Evolutionary conservation across 1,140 invertebrate genomes (phyloP).

Genomic region (Lasioglossum albipes): DNA sequence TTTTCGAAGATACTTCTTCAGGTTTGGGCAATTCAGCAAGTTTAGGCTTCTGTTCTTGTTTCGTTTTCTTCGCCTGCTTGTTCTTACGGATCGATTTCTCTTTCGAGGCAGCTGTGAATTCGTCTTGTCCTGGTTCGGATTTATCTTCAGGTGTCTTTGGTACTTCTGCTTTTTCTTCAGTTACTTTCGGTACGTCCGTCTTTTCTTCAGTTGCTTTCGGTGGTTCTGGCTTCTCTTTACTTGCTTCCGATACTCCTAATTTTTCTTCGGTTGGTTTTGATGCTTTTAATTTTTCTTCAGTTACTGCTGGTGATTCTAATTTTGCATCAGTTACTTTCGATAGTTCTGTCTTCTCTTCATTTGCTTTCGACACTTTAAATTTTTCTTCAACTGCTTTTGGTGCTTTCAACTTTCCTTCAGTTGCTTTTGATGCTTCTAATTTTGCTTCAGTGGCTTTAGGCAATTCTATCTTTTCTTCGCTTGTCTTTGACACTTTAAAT

Average conservation of each 20-base stretch:
- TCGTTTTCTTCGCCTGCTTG: conserved; percentile 16
- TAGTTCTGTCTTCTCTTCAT: conserved; percentile 4
- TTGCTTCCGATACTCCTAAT: background rate
- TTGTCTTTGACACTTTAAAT: background rate
- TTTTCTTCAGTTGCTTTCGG: background rate
- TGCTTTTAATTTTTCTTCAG: background rate
- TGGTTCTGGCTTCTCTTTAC: background rate
- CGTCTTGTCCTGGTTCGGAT: background rate
- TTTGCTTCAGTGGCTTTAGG: too few species aligned
- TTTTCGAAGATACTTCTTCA: background rate
- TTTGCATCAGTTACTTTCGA: too few species aligned
- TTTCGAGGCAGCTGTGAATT: background rate
- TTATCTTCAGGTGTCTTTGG: background rate
- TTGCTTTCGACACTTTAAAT: background rate
- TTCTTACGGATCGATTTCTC: conserved; percentile 27
- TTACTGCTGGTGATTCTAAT: background rate
- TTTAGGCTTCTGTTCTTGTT: conserved; percentile 1
- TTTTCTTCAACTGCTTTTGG: background rate
- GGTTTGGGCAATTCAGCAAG: background rate
- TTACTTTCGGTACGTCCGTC: background rate
- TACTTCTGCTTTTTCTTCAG: background rate
- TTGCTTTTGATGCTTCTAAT: background rate
- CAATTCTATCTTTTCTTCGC: too few species aligned
- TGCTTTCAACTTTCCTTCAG: background rate
- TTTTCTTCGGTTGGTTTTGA: background rate